Percentiles rank a stretch among this genome's conserved stretches.
These are phyloP conservation scores for Oxygymnocypris stewartii DNA, from an alignment of 2,113 vertebrate species.

Conservation along the genomic window DNA sequence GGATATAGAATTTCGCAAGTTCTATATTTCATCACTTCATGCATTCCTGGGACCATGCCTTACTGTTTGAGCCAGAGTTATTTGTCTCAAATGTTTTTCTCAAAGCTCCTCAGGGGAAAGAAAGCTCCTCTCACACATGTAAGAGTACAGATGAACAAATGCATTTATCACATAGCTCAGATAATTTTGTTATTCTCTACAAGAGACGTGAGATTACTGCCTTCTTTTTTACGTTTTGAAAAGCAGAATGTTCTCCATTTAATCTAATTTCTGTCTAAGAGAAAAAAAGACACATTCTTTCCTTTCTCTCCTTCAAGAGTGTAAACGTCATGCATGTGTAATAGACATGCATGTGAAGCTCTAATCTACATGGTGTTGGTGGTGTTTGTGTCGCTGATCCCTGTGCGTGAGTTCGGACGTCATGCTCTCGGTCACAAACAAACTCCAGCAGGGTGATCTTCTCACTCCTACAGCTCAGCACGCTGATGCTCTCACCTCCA, in stretches of 20 bases:
- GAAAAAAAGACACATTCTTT: background rate
- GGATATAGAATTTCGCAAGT: background rate
- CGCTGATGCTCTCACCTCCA: constrained; percentile 53
- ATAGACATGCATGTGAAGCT: background rate
- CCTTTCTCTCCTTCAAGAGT: background rate
- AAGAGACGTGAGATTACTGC: background rate
- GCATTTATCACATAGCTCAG: background rate
- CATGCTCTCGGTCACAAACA: constrained; percentile 38
- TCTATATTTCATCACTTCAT: background rate
- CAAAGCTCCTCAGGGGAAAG: background rate
- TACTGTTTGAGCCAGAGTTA: background rate
- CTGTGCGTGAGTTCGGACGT: constrained; percentile 22
- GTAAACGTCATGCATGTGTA: background rate
- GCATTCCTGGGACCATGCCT: background rate
- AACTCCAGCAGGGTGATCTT: constrained; percentile 47
- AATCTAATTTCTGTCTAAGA: background rate
- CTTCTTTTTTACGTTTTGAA: background rate
- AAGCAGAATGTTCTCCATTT: background rate
- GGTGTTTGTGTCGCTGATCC: constrained; percentile 24
- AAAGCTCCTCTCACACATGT: background rate
- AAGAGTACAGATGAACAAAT: background rate
- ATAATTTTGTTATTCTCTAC: background rate
- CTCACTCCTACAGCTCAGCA: constrained; percentile 42
- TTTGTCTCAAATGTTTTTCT: background rate
- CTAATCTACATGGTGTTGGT: constrained; percentile 1